Evolutionary conservation across 2,113 vertebrate genomes (phyloP).

Genomic region (Sturnira hondurensis): DNA sequence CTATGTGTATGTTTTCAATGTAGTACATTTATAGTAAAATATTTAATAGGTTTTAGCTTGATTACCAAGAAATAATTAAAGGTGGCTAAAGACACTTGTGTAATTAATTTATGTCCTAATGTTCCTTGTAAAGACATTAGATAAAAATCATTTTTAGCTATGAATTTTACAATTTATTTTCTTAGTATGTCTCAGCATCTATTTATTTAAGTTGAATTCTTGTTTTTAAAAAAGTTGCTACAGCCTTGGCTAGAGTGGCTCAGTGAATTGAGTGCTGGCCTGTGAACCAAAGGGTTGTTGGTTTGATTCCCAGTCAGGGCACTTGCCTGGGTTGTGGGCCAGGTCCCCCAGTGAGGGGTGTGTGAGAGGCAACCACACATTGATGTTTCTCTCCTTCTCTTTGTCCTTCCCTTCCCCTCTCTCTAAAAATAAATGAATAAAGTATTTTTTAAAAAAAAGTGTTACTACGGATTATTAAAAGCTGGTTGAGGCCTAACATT

Average conservation of each 20-base stretch:
- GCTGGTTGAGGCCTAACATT: background rate
- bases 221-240: background rate
- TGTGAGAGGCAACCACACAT: too few relatives aligned
- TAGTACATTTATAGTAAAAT: background rate
- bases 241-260: too few relatives aligned
- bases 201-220: background rate
- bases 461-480: background rate
- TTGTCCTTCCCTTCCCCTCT: too few relatives aligned
- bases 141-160: conserved; percentile 11
- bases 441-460: background rate
- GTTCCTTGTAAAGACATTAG: background rate
- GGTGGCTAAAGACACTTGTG: background rate
- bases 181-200: background rate
- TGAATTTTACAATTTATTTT: background rate
- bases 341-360: too few relatives aligned
- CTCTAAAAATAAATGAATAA: too few relatives aligned
- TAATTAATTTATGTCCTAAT: background rate
- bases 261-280: too few relatives aligned
- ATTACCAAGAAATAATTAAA: background rate
- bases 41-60: background rate
- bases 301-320: too few relatives aligned
- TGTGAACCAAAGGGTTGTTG: too few relatives aligned
- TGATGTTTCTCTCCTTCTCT: too few relatives aligned
- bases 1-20: background rate
- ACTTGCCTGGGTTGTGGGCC: too few relatives aligned